Base-by-base conservation (phyloP, 2,888 invertebrate species). In the Amphipyra berbera region DNA sequence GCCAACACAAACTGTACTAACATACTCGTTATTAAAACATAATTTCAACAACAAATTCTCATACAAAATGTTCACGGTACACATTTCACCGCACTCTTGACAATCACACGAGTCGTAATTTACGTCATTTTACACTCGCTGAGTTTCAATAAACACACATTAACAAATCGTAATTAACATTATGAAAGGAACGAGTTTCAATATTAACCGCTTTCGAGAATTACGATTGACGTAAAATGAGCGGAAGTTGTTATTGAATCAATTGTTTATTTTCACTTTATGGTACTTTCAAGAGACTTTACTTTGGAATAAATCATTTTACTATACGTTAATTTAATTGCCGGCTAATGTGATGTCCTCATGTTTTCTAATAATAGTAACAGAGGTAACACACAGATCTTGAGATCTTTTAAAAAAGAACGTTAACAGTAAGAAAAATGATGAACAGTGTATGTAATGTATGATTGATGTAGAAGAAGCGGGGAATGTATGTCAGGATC, bases 121-220 rank as follows among this genome's bases (percentile, higher is more conserved):
- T 55, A 56, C n/a, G 56, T 70, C 33, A 59, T 70, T 59, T 57
- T 35, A 47, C 76, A 56, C 53, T 6, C 42, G 14, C 61, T 59
- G 47, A 15, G 49, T 57, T 56, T 47, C 47, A 70, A 59, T 56
- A 61, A 52, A 53, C 35, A 58, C 15, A 55, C 35, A 62, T 46
- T 49, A 47, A 55, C 21, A 30, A 13, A 9, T 44, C 12, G 30
- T 46, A 48, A 57, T 63, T 55, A 64, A 46, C 33, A n/a, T 35
- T 38, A 35, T 45, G 9, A 50, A 54, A 14, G 13, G 8, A 48
- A 35, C 13, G 35, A 15, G n/a, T 50, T 52, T n/a, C 21, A 38
- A 9, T 46, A 35, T 35, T 47, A 33, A 50, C 38, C 12, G 9
- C 8, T 30, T 37, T 30, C 14, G 1, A 5, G 6, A 44, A 35